Percentiles rank a stretch among this genome's conserved stretches.
Conservation (phyloP, 2,797 vertebrate species). For the Silurus lanzhouensis region DNA sequence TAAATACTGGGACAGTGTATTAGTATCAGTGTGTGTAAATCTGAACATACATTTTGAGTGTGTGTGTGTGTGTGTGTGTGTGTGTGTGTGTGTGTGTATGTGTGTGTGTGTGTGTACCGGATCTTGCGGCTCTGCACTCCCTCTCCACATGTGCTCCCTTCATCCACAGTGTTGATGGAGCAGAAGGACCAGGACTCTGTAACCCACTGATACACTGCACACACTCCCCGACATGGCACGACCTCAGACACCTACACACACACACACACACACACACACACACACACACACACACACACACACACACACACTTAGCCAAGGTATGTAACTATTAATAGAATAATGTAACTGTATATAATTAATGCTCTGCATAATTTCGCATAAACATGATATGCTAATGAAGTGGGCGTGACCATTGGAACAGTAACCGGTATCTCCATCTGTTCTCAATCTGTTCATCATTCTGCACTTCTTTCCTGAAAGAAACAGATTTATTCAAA, state of each 20-base stretch:
- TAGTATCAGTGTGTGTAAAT: neutral
- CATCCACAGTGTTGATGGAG: slow-evolving; percentile 84
- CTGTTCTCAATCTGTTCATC: slow-evolving; percentile 9
- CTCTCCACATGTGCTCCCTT: slow-evolving; percentile 84
- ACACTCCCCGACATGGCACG: slow-evolving; percentile 85
- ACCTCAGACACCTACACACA: slow-evolving; percentile 86
- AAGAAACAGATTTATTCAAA: neutral
- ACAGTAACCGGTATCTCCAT: neutral
- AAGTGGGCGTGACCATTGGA: neutral
- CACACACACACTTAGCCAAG: neutral
- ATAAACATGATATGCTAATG: neutral
- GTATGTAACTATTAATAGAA: neutral
- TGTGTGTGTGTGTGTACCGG: slow-evolving; percentile 76
- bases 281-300: slow-evolving; percentile 24
- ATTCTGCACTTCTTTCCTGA: neutral
- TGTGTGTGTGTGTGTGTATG: slow-evolving; percentile 51
- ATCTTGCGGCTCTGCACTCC: slow-evolving; percentile 90
- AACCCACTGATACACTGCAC: slow-evolving; percentile 85
- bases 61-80: slow-evolving; percentile 45
- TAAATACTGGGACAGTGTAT: neutral
- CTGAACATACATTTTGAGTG: neutral
- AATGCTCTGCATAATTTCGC: neutral
- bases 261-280: slow-evolving; percentile 72
- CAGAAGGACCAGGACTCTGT: slow-evolving; percentile 90
- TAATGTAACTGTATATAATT: neutral